Evolutionary conservation across 2,888 invertebrate species (phyloP).

Genomic region (Dryobotodes eremita): DNA sequence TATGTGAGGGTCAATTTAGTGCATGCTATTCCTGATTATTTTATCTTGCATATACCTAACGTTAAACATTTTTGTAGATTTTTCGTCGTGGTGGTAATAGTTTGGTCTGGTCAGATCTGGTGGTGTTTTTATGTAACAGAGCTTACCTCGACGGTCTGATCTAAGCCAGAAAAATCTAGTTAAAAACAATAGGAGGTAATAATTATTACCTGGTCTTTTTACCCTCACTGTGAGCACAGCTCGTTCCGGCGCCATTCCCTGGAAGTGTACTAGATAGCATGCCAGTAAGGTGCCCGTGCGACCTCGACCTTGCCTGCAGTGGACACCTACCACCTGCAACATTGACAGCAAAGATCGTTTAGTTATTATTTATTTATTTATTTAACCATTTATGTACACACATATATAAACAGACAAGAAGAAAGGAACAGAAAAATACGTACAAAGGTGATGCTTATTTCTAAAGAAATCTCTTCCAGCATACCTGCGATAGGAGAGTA

Average conservation of each 20-base stretch:
- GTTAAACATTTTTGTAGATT: background rate
- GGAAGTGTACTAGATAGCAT: constrained; percentile 92
- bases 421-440: too few species aligned
- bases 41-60: background rate
- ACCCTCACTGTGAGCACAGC: constrained; percentile 92
- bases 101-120: too few species aligned
- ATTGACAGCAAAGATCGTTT: constrained; percentile 2
- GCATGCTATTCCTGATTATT: background rate
- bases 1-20: background rate
- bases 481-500: too few species aligned
- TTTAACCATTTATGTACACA: too few species aligned
- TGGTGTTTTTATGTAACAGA: background rate
- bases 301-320: constrained; percentile 93
- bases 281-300: constrained; percentile 94
- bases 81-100: background rate
- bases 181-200: background rate
- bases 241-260: constrained; percentile 91
- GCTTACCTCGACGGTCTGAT: background rate
- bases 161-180: background rate
- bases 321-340: constrained; percentile 92
- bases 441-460: too few species aligned
- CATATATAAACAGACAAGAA: too few species aligned
- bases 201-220: constrained; percentile 88
- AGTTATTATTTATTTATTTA: too few species aligned
- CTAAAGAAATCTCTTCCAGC: too few species aligned